Base-by-base conservation (phyloP, 2,113 vertebrate genomes). In the Muntiacus muntjak region DNA sequence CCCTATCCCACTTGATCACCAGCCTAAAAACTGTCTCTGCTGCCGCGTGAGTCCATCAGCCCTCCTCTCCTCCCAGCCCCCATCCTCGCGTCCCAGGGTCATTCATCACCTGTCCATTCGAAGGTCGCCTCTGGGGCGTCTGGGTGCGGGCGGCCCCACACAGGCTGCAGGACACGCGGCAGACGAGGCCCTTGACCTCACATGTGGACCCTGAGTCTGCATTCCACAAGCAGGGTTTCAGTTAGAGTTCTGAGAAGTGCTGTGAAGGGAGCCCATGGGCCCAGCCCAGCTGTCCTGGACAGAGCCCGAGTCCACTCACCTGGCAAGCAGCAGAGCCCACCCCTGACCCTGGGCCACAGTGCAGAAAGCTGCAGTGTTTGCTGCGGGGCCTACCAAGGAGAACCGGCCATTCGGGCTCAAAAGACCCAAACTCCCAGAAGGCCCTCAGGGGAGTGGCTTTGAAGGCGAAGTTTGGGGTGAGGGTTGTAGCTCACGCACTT, bases 191-290 rank as follows among this genome's bases (percentile, higher is more conserved):
- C 7, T 13, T 55, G 82, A 16, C 52, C 23, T 40, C 52, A 40
- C 28, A 1, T 1, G 26, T 19, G 3, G 50, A 57, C 17, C 10
- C 78, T 40, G 26, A 13, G 28, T 21, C 13, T 4, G 0, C 2
- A 0, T 2, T 5, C 36, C 91, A n/a, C 50, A 3, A 15, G 12
- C 25, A 12, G 7, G 12, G 11, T 40, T 43, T 5, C 12, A 3
- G 0, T 21, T 5, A 5, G 28, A 43, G 9, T 54, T 16, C 6
- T 6, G 52, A 40, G 16, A 7, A 3, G 43, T 1, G 50, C 21
- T 19, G 0, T 1, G 7, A 17, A 13, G 79, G 60, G 19, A 5
- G n/a, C 23, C 11, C 33, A 1, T 0, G 33, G 7, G 1, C 4
- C 60, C 16, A 14, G 67, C 14, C 17, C 23, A 4, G 36, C 57